These are phyloP conservation scores for Polydrusus cervinus DNA, from an alignment of 2,888 invertebrate genomes.

Conservation along the genomic window DNA sequence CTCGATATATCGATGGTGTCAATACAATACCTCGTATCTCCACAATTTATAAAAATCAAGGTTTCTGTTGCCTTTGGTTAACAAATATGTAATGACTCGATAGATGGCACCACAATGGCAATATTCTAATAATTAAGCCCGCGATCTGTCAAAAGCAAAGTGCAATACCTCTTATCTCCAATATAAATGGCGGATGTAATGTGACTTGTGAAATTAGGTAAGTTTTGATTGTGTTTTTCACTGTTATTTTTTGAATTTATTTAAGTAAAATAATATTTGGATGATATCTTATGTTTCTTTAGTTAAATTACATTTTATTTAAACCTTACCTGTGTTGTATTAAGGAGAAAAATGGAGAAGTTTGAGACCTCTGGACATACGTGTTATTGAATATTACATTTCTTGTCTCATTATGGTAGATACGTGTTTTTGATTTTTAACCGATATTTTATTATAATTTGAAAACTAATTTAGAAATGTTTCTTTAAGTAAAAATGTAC, in stretches of 20 bases:
- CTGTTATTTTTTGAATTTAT: not conserved
- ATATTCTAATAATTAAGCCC: not conserved
- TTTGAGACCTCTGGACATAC: slow-evolving; percentile 1
- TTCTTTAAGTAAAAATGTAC: too few species aligned
- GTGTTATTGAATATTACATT: too few species aligned
- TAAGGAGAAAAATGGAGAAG: not conserved
- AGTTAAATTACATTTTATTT: not conserved
- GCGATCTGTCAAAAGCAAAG: slow-evolving; percentile 1
- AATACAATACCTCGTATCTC: slow-evolving; percentile 16
- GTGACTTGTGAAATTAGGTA: not conserved
- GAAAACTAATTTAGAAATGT: too few species aligned
- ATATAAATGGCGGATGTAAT: not conserved
- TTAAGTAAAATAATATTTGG: not conserved
- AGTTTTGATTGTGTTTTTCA: not conserved
- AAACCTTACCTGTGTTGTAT: not conserved
- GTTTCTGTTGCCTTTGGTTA: slow-evolving; percentile 12
- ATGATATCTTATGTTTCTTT: not conserved
- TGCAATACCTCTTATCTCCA: not conserved
- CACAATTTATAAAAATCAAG: slow-evolving; percentile 17
- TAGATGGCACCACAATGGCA: not conserved
- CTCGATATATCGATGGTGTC: slow-evolving; percentile 11
- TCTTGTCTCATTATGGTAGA: not conserved
- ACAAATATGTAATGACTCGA: not conserved
- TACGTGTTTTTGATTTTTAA: not conserved
- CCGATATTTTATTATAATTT: not conserved